Percentiles rank a stretch among this genome's conserved stretches.
phyloP scores from a whole-genome alignment of 2,888 invertebrate species.

The Chelonus formosanus region DNA sequence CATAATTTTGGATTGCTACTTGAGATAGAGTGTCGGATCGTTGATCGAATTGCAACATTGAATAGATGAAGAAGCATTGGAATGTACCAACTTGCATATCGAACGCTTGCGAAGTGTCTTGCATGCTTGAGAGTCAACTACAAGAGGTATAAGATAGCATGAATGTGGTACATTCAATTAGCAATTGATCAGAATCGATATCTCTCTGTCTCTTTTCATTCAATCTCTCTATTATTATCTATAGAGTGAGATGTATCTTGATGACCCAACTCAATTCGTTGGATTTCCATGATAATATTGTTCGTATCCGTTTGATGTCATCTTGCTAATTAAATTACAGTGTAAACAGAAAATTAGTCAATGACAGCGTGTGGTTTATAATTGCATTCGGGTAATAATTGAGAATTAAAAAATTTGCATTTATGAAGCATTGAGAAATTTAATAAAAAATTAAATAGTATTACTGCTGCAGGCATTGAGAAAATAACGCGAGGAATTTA shows the following conservation, averaged over 20 bases:
- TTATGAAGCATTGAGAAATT: background rate
- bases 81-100: constrained; percentile 7
- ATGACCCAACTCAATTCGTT: constrained; percentile 11
- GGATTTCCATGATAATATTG: background rate
- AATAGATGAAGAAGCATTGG: background rate
- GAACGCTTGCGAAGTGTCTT: constrained; percentile 18
- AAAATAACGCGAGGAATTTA: no score
- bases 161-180: constrained; percentile 25
- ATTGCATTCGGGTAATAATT: background rate
- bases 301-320: background rate
- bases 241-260: background rate
- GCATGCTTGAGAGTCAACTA: background rate
- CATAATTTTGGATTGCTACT: constrained; percentile 5
- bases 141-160: constrained; percentile 10
- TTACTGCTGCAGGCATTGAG: no score
- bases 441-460: background rate
- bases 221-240: background rate
- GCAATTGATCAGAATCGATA: constrained; percentile 18
- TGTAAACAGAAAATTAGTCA: no score
- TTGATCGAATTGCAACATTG: constrained; percentile 17
- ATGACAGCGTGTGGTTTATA: no score
- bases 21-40: constrained; percentile 3
- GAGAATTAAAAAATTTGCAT: background rate
- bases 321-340: no score
- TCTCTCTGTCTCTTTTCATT: background rate